phyloP scores from a whole-genome alignment of 2,113 vertebrate species.

The Pholis gunnellus region DNA sequence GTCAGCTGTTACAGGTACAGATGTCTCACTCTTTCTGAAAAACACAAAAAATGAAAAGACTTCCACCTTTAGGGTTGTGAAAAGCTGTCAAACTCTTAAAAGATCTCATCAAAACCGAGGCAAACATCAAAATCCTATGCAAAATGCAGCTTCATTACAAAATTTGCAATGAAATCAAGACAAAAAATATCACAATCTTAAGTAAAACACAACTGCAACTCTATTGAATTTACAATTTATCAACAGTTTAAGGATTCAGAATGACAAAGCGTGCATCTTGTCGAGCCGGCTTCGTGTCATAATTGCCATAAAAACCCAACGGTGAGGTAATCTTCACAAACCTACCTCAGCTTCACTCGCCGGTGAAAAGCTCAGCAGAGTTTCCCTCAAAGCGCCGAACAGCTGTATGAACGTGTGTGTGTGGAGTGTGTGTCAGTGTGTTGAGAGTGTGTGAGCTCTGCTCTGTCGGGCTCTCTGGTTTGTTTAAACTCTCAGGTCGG shows the following conservation, averaged over 20 bases:
- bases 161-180: background rate
- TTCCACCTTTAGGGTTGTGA: conserved; percentile 25
- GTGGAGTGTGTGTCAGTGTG: conserved; percentile 2
- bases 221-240: background rate
- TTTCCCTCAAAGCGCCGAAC: conserved; percentile 35
- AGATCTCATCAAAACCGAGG: background rate
- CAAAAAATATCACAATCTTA: background rate
- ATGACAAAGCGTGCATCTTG: conserved; percentile 4
- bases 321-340: conserved; percentile 58
- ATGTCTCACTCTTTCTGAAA: conserved; percentile 18
- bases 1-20: conserved; percentile 22
- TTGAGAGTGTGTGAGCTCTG: conserved; percentile 34
- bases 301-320: conserved; percentile 47
- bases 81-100: conserved; percentile 14
- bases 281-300: background rate
- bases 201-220: background rate
- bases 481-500: conserved; percentile 82
- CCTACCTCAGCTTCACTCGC: conserved; percentile 65
- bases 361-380: background rate
- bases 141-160: background rate
- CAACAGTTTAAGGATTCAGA: conserved; percentile 1
- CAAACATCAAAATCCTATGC: background rate
- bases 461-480: conserved; percentile 68
- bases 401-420: conserved; percentile 48
- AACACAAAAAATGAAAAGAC: conserved; percentile 18